Percentiles rank a stretch among this genome's conserved stretches.
Conservation (phyloP, 2,797 vertebrate species). For the Enteromius unitaeniatus region DNA sequence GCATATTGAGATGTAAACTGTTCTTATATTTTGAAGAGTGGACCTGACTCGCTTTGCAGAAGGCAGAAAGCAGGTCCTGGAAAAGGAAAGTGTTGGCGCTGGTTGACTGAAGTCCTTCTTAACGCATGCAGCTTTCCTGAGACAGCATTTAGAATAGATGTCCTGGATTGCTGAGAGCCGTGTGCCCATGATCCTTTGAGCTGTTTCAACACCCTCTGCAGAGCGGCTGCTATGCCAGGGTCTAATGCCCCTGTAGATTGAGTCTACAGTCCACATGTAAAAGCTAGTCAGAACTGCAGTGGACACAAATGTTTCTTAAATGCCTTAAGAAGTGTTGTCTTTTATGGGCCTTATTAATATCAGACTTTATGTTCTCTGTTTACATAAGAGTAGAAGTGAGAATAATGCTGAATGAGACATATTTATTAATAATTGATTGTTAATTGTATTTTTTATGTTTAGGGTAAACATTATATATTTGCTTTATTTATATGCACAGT, state of each 20-base stretch:
- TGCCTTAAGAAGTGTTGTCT: not conserved
- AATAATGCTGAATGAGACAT: not conserved
- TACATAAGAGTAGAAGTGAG: not conserved
- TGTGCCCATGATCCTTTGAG: constrained; percentile 16
- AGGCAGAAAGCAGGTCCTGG: constrained; percentile 21
- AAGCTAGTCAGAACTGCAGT: constrained; percentile 5
- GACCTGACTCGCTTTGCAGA: constrained; percentile 1
- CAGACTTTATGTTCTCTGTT: not conserved
- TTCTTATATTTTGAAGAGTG: constrained; percentile 11
- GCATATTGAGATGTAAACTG: not conserved
- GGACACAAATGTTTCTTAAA: not conserved
- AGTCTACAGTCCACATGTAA: not conserved
- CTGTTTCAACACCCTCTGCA: constrained; percentile 2
- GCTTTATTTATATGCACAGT: not conserved
- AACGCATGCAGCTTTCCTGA: constrained; percentile 16
- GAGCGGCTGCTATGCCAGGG: constrained; percentile 17
- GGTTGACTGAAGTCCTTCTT: constrained; percentile 10
- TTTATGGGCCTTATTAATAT: not conserved
- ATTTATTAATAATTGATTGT: not conserved
- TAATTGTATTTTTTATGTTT: not conserved
- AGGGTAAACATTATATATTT: not conserved
- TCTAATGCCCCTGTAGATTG: not conserved
- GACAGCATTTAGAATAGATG: constrained; percentile 13
- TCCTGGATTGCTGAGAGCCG: not conserved
- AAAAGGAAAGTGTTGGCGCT: constrained; percentile 12